Conservation (phyloP, 2,797 vertebrate genomes). For the Girardinus metallicus region DNA sequence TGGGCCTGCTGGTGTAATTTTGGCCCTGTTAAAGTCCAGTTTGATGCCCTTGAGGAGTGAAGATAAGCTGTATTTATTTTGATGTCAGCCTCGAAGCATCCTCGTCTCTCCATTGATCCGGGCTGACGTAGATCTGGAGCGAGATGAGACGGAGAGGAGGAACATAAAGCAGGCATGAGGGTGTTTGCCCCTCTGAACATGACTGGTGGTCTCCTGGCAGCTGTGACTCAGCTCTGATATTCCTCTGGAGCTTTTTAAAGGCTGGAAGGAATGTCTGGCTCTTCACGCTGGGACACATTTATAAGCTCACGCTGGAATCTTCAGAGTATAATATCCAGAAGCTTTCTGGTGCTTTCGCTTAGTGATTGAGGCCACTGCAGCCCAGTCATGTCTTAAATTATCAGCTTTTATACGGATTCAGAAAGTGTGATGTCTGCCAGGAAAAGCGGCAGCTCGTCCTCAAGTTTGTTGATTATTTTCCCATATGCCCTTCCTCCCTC, state of each 20-base stretch:
- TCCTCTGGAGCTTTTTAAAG: constrained; percentile 69
- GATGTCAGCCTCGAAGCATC: background rate
- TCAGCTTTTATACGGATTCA: background rate
- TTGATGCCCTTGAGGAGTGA: background rate
- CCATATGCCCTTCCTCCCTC: constrained; percentile 58
- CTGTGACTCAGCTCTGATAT: constrained; percentile 63
- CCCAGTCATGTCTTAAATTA: constrained; percentile 4
- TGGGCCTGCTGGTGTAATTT: background rate
- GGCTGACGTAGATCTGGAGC: background rate
- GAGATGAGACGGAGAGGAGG: background rate
- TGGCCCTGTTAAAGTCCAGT: background rate
- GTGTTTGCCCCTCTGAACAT: constrained; percentile 19
- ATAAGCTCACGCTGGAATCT: constrained; percentile 49
- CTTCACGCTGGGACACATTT: constrained; percentile 54
- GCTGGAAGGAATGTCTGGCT: constrained; percentile 54
- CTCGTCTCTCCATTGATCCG: background rate
- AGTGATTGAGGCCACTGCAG: background rate
- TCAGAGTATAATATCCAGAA: background rate
- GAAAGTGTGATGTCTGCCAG: constrained; percentile 24
- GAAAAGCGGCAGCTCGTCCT: constrained; percentile 39
- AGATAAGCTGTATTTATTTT: background rate
- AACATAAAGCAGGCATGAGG: background rate
- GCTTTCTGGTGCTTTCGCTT: background rate
- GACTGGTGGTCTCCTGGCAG: constrained; percentile 58
- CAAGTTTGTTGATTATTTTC: constrained; percentile 30